These are phyloP conservation scores for Abrostola tripartita DNA, from an alignment of 2,888 invertebrate species.

Conservation along the genomic window DNA sequence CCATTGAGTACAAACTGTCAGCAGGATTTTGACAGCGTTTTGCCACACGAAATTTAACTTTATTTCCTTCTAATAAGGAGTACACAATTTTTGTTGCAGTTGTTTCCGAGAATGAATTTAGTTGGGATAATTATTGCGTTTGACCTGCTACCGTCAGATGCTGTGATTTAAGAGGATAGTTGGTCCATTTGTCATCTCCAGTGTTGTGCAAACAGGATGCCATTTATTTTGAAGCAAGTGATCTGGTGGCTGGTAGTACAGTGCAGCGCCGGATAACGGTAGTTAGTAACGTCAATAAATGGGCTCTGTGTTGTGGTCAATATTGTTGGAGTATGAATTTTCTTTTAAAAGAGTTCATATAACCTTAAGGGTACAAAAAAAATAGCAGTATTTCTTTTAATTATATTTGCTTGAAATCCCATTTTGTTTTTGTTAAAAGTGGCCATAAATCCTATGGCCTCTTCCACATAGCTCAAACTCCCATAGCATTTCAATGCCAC, in stretches of 20 bases:
- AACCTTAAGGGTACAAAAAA: no score
- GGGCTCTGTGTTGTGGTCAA: not conserved
- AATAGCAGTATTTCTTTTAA: no score
- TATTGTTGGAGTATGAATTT: not conserved
- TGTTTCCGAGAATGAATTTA: conserved; percentile 66
- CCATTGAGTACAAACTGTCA: conserved; percentile 65
- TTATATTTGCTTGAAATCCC: no score
- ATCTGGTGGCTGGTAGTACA: conserved; percentile 23
- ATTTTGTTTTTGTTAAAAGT: conserved; percentile 1
- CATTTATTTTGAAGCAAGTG: conserved; percentile 31
- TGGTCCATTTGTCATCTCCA: conserved; percentile 40
- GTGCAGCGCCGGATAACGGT: conserved; percentile 12
- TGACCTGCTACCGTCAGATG: conserved; percentile 68
- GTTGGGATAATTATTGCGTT: conserved; percentile 66
- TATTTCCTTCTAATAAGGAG: conserved; percentile 40
- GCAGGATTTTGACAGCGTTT: conserved; percentile 54
- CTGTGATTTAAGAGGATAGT: conserved; percentile 54
- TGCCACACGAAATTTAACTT: conserved; percentile 44
- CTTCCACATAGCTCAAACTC: no score
- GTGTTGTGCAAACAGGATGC: conserved; percentile 44
- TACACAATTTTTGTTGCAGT: conserved; percentile 26
- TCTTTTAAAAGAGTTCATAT: not conserved
- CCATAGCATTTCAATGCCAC: no score
- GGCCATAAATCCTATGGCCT: not conserved
- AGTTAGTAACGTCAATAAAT: not conserved